Conservation (phyloP, 2,797 vertebrate genomes). For the Ctenopoma kingsleyae region DNA sequence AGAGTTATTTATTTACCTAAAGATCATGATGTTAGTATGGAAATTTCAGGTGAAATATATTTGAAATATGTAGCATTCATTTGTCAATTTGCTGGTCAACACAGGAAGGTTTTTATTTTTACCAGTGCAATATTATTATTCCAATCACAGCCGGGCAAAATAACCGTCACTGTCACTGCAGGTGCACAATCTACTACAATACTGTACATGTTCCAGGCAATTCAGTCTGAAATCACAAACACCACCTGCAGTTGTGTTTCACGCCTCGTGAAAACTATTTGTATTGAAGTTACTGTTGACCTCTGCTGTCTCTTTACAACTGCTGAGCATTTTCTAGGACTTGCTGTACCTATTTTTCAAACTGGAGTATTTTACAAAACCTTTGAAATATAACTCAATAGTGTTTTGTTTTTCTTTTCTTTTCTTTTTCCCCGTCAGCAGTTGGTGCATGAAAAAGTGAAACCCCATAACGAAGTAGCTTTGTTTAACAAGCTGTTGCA, state of each 20-base stretch:
- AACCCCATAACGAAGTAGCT: constrained; percentile 48
- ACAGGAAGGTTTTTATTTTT: constrained; percentile 76
- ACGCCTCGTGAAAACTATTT: constrained; percentile 46
- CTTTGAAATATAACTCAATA: constrained; percentile 58
- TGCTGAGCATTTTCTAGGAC: constrained; percentile 73
- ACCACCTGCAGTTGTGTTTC: constrained; percentile 34
- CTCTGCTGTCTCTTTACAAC: constrained; percentile 63
- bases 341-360: constrained; percentile 69
- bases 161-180: constrained; percentile 62
- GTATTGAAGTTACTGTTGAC: constrained; percentile 52
- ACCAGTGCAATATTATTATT: constrained; percentile 85
- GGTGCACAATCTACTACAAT: constrained; percentile 77
- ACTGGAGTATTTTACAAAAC: constrained; percentile 74
- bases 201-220: constrained; percentile 28
- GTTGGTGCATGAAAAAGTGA: constrained; percentile 51
- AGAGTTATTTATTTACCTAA: constrained; percentile 93
- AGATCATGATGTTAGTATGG: constrained; percentile 82
- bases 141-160: constrained; percentile 72
- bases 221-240: constrained; percentile 22
- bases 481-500: constrained; percentile 68
- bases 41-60: constrained; percentile 88
- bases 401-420: constrained; percentile 35
- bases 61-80: constrained; percentile 86
- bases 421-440: constrained; percentile 20
- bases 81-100: constrained; percentile 80